A percentile compares a stretch with the other conserved stretches of the same genome.
These are phyloP conservation scores for Bubo blakistoni DNA, from an alignment of 2,113 vertebrate genomes.

Conservation along the genomic window DNA sequence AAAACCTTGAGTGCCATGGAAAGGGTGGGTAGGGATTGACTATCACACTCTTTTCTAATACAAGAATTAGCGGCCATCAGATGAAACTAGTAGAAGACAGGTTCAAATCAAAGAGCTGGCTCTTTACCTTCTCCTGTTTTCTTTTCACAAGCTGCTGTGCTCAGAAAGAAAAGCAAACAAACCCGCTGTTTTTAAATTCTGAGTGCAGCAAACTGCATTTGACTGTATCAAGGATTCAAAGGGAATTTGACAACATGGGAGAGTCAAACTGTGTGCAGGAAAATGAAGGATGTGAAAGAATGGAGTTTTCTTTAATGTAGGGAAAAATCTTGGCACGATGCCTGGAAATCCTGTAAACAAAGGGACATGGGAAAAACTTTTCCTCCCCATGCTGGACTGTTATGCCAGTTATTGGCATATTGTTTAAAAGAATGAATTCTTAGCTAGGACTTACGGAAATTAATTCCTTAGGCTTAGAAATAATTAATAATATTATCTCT, in stretches of 20 bases:
- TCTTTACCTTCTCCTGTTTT: not conserved
- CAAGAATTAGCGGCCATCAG: not conserved
- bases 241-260: not conserved
- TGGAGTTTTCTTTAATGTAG: not conserved
- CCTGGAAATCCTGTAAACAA: constrained; percentile 17
- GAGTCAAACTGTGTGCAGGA: not conserved
- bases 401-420: not conserved
- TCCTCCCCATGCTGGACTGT: not conserved
- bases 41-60: not conserved
- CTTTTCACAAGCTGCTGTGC: not conserved
- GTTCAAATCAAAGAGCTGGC: not conserved
- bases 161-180: not conserved
- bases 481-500: not conserved
- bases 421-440: not conserved
- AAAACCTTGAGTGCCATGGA: not conserved
- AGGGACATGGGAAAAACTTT: not conserved
- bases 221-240: not conserved
- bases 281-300: not conserved
- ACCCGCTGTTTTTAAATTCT: not conserved
- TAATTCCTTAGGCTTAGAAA: not conserved
- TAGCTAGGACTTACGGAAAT: not conserved
- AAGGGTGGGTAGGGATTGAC: not conserved
- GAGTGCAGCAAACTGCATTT: not conserved
- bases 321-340: not conserved
- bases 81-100: not conserved